Evolutionary conservation across 2,888 invertebrate genomes (phyloP).

Genomic region (Dasypolia templi): DNA sequence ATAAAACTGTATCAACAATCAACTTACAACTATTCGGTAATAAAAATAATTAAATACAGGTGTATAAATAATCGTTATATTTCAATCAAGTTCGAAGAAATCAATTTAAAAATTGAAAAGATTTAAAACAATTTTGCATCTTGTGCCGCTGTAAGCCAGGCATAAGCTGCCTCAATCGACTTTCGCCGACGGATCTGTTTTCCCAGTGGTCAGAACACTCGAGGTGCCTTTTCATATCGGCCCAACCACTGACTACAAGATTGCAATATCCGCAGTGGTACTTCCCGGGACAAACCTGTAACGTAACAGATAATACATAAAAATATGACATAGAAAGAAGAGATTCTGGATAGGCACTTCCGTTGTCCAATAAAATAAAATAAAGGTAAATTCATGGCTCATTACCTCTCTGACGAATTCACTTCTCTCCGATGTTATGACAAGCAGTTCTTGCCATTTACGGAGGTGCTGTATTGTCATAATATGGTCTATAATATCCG

Average conservation of each 20-base stretch:
- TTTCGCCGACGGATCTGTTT: background rate
- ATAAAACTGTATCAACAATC: background rate
- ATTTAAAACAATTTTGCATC: background rate
- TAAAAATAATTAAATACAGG: background rate
- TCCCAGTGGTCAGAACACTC: conserved; percentile 58
- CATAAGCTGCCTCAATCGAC: conserved; percentile 36
- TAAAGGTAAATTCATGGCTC: background rate
- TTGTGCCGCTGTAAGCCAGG: conserved; percentile 26
- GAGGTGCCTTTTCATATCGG: conserved; percentile 66
- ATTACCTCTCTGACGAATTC: conserved; percentile 63
- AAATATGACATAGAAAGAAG: background rate
- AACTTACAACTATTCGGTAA: background rate
- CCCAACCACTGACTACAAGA: conserved; percentile 62
- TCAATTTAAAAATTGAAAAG: no score
- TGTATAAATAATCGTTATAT: background rate
- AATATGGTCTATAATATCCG: background rate
- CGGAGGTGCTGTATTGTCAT: background rate
- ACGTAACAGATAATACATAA: background rate
- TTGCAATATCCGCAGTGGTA: conserved; percentile 79
- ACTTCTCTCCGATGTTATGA: conserved; percentile 36
- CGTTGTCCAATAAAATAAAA: no score
- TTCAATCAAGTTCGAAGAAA: background rate
- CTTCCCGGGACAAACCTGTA: conserved; percentile 49
- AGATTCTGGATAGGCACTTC: no score
- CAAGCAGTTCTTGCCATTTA: conserved; percentile 4